phyloP scores from a whole-genome alignment of 2,113 vertebrate genomes.

The Tachysurus fulvidraco region DNA sequence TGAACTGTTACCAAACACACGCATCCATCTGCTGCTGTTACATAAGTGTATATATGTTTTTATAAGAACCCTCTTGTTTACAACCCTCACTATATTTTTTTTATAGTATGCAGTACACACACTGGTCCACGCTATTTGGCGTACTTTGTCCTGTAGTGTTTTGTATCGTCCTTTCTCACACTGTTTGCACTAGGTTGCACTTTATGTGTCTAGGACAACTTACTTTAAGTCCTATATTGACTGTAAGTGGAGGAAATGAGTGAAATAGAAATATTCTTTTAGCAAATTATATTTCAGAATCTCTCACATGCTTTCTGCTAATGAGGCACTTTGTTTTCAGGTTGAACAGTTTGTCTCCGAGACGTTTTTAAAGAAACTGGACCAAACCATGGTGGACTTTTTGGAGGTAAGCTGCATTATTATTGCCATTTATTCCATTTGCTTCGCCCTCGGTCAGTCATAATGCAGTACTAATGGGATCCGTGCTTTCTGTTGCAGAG shows the following conservation, averaged over 20 bases:
- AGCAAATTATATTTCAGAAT: neutral
- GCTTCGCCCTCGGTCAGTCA: neutral
- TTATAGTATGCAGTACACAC: too few relatives aligned
- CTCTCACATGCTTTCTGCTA: neutral
- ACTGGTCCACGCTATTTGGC: too few relatives aligned
- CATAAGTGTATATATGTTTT: too few relatives aligned
- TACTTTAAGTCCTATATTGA: too few relatives aligned
- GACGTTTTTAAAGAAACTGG: conserved; percentile 84
- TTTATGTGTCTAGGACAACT: too few relatives aligned
- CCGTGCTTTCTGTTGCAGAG: conserved; percentile 67
- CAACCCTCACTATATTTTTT: too few relatives aligned
- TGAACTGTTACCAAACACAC: too few relatives aligned
- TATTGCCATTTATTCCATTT: neutral
- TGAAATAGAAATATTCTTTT: neutral
- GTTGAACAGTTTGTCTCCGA: conserved; percentile 89
- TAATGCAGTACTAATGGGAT: neutral
- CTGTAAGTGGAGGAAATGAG: neutral
- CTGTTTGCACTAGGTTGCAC: too few relatives aligned
- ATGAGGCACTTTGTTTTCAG: conserved; percentile 60
- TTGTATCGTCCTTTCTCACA: too few relatives aligned
- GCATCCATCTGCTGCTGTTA: too few relatives aligned
- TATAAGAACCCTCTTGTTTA: too few relatives aligned
- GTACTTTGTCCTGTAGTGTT: too few relatives aligned
- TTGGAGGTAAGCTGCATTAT: conserved; percentile 73
- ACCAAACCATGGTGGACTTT: conserved; percentile 76